phyloP scores from a whole-genome alignment of 2,113 vertebrate genomes.

The Vulpes lagopus region DNA sequence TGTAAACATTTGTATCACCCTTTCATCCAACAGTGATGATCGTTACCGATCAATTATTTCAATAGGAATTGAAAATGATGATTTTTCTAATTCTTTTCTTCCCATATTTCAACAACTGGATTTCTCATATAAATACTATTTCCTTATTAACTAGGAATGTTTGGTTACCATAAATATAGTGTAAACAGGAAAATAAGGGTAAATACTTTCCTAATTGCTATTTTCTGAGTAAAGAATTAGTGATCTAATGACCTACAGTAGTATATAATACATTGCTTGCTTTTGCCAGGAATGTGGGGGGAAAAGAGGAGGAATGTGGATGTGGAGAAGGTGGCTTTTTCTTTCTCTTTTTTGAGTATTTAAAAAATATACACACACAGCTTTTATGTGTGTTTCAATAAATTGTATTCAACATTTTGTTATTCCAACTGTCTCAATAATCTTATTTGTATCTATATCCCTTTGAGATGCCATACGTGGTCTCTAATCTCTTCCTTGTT shows the following conservation, averaged over 20 bases:
- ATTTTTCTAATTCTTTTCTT: conserved; percentile 39
- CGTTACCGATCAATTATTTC: background rate
- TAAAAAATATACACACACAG: background rate
- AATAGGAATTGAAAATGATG: background rate
- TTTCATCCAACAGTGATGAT: background rate
- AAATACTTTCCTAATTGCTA: background rate
- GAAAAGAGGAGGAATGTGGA: background rate
- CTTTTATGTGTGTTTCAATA: background rate
- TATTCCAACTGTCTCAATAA: background rate
- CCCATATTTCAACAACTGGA: background rate
- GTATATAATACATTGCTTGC: background rate
- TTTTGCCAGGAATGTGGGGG: background rate
- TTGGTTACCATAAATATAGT: background rate
- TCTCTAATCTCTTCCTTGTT: background rate
- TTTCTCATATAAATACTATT: background rate
- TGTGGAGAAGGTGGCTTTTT: background rate
- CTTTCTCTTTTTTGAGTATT: background rate
- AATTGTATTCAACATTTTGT: background rate
- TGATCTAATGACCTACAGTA: background rate
- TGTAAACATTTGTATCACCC: background rate
- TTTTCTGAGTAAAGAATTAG: conserved; percentile 13
- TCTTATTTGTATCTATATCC: background rate
- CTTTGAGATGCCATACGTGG: background rate
- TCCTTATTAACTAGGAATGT: background rate
- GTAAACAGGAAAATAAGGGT: background rate